These are phyloP conservation scores for Pristiophorus japonicus DNA, from an alignment of 2,113 vertebrate genomes.

Conservation along the genomic window DNA sequence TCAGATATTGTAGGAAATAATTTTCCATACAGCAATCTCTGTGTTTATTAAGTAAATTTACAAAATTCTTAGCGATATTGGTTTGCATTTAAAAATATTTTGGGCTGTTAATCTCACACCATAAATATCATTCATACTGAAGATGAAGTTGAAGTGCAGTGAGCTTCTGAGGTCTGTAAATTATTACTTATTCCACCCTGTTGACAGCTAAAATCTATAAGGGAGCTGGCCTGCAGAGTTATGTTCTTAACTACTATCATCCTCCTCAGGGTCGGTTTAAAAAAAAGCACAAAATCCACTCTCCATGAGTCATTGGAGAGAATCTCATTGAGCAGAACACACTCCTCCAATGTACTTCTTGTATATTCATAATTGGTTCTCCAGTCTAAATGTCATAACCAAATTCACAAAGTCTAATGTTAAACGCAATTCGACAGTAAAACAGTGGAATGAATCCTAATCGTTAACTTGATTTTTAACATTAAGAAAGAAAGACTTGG, in stretches of 20 bases:
- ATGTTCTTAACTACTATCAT: background rate
- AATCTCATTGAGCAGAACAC: background rate
- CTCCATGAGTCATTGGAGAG: background rate
- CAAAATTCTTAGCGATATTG: background rate
- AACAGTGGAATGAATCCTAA: background rate
- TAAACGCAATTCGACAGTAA: background rate
- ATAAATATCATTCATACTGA: conserved; percentile 11
- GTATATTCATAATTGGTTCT: background rate
- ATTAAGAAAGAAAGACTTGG: too few species aligned
- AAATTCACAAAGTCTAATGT: background rate
- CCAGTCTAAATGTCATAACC: background rate
- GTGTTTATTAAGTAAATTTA: background rate
- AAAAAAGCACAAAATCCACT: background rate
- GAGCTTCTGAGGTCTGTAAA: conserved; percentile 8
- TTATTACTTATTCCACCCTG: background rate
- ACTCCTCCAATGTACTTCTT: background rate
- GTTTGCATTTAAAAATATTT: conserved; percentile 1
- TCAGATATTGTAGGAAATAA: background rate
- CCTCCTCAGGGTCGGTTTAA: background rate
- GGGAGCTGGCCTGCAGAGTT: background rate
- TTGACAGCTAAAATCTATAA: background rate
- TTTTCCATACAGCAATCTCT: background rate
- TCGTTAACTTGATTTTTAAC: background rate
- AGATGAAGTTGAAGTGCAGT: background rate
- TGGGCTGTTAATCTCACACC: background rate